Conservation (phyloP, 2,113 vertebrate species). For the Oplegnathus fasciatus region DNA sequence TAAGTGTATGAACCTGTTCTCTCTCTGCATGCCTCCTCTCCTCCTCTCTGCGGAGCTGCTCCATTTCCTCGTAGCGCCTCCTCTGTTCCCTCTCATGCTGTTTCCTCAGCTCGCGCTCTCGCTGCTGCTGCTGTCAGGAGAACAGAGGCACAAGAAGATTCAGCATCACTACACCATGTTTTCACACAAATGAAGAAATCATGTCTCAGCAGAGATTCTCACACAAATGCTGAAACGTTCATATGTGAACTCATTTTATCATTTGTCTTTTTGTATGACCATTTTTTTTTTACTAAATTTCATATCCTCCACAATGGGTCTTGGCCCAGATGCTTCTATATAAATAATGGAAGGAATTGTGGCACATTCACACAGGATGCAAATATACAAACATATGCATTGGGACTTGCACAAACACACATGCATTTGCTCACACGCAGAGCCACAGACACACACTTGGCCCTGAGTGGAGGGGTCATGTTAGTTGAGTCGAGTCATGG, state of each 20-base stretch:
- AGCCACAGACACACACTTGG: conserved; percentile 35
- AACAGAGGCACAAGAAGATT: conserved; percentile 5
- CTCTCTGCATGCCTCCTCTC: conserved; percentile 93
- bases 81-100: conserved; percentile 95
- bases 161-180: not conserved
- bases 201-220: not conserved
- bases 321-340: not conserved
- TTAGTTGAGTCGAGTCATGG: conserved; percentile 61
- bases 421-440: not conserved
- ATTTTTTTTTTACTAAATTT: not conserved
- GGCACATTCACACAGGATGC: not conserved
- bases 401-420: not conserved
- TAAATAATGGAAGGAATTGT: not conserved
- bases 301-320: not conserved
- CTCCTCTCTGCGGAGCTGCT: conserved; percentile 93
- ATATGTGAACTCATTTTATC: not conserved
- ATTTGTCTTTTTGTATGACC: not conserved
- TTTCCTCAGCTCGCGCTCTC: conserved; percentile 93
- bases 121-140: conserved; percentile 89
- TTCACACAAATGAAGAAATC: conserved; percentile 19
- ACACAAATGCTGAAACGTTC: not conserved
- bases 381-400: not conserved
- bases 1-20: conserved; percentile 89
- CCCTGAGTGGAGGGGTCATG: conserved; percentile 48
- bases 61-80: conserved; percentile 90